phyloP scores from a whole-genome alignment of 2,113 vertebrate genomes.

The Dromaius novaehollandiae region DNA sequence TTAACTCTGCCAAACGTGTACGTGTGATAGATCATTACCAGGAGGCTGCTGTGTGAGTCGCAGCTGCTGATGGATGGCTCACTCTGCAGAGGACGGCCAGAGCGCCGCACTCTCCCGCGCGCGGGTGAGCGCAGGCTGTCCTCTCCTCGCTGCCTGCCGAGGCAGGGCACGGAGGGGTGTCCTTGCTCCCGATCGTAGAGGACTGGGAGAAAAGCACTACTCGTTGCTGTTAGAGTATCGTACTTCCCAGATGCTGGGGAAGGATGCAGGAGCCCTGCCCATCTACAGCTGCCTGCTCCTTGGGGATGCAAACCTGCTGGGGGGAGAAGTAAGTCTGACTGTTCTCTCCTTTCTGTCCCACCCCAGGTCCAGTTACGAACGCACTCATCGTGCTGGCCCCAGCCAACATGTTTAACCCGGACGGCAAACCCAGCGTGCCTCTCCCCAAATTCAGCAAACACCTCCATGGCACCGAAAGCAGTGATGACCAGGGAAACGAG shows the following conservation, averaged over 20 bases:
- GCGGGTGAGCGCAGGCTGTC: background rate
- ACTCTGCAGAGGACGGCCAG: background rate
- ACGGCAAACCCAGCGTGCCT: slow-evolving; percentile 84
- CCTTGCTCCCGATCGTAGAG: background rate
- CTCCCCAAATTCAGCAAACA: slow-evolving; percentile 91
- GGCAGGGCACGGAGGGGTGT: accelerated
- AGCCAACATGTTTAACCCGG: slow-evolving; percentile 89
- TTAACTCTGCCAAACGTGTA: slow-evolving; percentile 8
- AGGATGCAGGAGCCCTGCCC: background rate
- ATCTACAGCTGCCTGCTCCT: background rate
- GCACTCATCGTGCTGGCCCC: slow-evolving; percentile 88
- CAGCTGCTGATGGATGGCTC: background rate
- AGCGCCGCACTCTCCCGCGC: accelerated
- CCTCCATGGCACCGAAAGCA: slow-evolving; percentile 81
- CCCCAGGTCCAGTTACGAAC: slow-evolving; percentile 89
- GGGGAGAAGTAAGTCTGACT: background rate
- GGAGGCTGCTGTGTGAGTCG: background rate
- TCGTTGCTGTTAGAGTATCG: too few relatives aligned
- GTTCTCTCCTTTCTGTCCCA: accelerated
- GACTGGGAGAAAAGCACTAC: background rate
- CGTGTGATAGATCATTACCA: background rate
- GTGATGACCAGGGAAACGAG: slow-evolving; percentile 68
- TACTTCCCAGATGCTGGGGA: background rate
- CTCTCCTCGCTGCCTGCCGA: background rate
- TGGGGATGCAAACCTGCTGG: accelerated